Evolutionary conservation across 2,797 vertebrate species (phyloP), one percentile per base, ranked within the genome.

Genomic region (Potorous gilbertii): DNA sequence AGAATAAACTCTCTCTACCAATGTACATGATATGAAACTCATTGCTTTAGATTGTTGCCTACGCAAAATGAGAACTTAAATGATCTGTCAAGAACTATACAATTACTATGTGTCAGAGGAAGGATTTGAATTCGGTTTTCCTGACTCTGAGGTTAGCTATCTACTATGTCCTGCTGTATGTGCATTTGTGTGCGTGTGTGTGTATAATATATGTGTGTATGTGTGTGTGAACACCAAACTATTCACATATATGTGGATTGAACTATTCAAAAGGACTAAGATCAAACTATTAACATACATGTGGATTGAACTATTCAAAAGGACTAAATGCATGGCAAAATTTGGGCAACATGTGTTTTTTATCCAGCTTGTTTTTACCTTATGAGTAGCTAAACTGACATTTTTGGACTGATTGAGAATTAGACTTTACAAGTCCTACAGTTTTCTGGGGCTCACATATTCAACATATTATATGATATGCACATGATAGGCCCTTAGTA

Each of bases 391-490:
- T 81, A 81, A 81, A 40, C 10, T 81, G n/a, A 40, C 21, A 46
- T 81, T 8, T 81, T n/a, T 66, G 34, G 18, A 74, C 16, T 81
- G 40, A 46, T 31, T 9, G 46, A 46, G 34, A 81, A 81, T 81
- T 46, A 74, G 40, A 74, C 31, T 81, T 46, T 46, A 2, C 40
- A 81, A 46, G 2, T 74, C n/a, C 18, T 40, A 66, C 31, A n/a
- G 34, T 66, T 66, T 66, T 34, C 59, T 66, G 59, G 66, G n/a
- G 18, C 24, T 81, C 40, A 46, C 10, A 46, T 2, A 81, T 46
- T 81, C 40, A 46, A 34, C 27, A 90, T 59, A 52, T 56, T 92
- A 93, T 21, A 81, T 92, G 56, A 94, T 94, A 59, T 62, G 59
- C 5, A 96, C n/a, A 55, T 2, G 50, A 4, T n/a, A 92, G 90